Evolutionary conservation across 2,113 vertebrate genomes (phyloP), one percentile per base, ranked within the genome.

Genomic region (Toxotes chatareus): DNA sequence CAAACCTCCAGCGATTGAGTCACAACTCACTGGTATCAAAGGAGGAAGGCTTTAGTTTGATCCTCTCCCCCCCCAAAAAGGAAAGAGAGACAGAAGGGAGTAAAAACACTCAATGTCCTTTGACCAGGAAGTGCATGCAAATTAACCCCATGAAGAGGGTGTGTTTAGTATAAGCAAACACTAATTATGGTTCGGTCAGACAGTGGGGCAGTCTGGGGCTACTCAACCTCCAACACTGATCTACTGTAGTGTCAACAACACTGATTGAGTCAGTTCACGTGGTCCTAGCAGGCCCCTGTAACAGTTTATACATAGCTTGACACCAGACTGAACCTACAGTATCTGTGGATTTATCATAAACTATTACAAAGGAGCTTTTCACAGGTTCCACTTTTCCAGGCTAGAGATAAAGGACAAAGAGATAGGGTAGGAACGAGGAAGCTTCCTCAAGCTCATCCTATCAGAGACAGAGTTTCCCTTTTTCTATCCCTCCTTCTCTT

Each of bases 161-260:
- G 90, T 91, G 86, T 95, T 93, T 89, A 88, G 91, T 93, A 89
- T 93, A 94, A 95, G 94, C 93, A 95, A 94, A 94, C 89, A 92
- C 80, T 92, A 91, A 94, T 95, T 94, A 94, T 83, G 82, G 93
- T 84, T 84, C 79, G 80, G 89, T 88, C 91, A 89, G 93, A 91
- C 83, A 77, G 81, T 78, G 61, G 82, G 81, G 73, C 86, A 82
- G 83, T 86, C 81, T 74, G 83, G 67, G 85, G 86, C 92, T 88
- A 87, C 90, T 91, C 93, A 88, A 90, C 90, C 84, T 89, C 87
- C 69, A 80, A 76, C 80, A 82, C 86, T 91, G 88, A 91, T 94
- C 93, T 91, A 86, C 86, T 91, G 92, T 92, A 90, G 81, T 91
- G 93, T 92, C 93, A 95, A 94, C 92, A 95, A 85, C 86, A 69